Percentiles rank a stretch among this genome's conserved stretches.
phyloP scores from a whole-genome alignment of 2,888 invertebrate species.

The Drosophila falleni region DNA sequence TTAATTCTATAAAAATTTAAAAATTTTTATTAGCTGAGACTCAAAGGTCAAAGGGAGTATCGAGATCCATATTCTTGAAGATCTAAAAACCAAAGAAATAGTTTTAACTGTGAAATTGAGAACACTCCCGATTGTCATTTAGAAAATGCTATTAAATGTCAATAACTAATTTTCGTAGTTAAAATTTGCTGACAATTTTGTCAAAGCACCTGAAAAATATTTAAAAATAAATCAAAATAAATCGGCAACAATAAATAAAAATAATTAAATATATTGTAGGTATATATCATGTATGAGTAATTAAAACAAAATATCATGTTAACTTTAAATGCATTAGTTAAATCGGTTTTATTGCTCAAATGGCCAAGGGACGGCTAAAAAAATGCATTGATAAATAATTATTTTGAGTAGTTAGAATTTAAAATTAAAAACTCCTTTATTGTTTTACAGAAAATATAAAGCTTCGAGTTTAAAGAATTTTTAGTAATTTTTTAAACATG shows the following conservation, averaged over 20 bases:
- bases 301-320: constrained; percentile 30
- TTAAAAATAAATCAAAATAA: constrained; percentile 31
- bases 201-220: constrained; percentile 23
- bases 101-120: constrained; percentile 1
- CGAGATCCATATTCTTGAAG: neutral
- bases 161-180: constrained; percentile 25
- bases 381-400: neutral
- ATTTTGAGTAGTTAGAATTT: constrained; percentile 41
- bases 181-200: constrained; percentile 31
- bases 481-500: neutral
- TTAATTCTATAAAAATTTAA: constrained; percentile 1
- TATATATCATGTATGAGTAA: constrained; percentile 28
- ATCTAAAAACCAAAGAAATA: neutral
- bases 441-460: neutral
- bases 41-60: neutral
- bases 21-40: neutral
- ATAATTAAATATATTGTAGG: constrained; percentile 3
- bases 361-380: constrained; percentile 11
- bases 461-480: neutral
- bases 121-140: neutral
- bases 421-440: constrained; percentile 18
- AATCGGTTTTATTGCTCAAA: constrained; percentile 25
- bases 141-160: constrained; percentile 1
- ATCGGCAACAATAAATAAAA: constrained; percentile 28
- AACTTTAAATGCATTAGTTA: constrained; percentile 37